Evolutionary conservation across 1,140 invertebrate genomes (phyloP).

Genomic region (Saxidomus purpurata): DNA sequence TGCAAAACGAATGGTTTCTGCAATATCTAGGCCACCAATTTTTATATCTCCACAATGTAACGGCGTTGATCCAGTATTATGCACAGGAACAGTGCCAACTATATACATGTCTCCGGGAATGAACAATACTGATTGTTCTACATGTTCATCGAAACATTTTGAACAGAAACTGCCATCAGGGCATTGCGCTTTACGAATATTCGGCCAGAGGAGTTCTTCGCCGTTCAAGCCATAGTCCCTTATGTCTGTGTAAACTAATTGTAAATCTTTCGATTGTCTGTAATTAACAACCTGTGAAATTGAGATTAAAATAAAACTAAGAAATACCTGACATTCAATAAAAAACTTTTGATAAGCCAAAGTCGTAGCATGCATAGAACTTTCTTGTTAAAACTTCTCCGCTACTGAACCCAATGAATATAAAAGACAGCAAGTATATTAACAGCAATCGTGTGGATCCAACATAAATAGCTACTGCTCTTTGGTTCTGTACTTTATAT

Average conservation of each 20-base stretch:
- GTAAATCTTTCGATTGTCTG: not conserved
- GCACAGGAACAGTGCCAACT: conserved; percentile 52
- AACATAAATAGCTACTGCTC: no score
- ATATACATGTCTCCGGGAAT: conserved; percentile 57
- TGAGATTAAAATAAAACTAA: not conserved
- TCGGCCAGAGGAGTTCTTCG: not conserved
- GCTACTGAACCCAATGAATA: not conserved
- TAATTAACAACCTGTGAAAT: conserved; percentile 26
- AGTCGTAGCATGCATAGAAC: not conserved
- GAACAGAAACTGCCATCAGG: conserved; percentile 17
- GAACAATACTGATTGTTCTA: not conserved
- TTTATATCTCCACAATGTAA: conserved; percentile 57
- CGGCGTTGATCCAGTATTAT: not conserved
- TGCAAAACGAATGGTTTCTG: conserved; percentile 44
- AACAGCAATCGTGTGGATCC: no score
- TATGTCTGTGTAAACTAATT: not conserved
- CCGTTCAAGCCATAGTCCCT: conserved; percentile 13
- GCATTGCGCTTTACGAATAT: conserved; percentile 47
- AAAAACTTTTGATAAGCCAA: not conserved
- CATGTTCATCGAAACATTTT: not conserved
- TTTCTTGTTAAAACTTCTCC: not conserved
- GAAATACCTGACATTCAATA: not conserved
- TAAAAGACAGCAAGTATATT: not conserved
- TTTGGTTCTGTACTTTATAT: no score
- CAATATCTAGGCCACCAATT: conserved; percentile 53